Evolutionary conservation across 2,113 vertebrate genomes (phyloP).

Genomic region (Microtus richardsoni): DNA sequence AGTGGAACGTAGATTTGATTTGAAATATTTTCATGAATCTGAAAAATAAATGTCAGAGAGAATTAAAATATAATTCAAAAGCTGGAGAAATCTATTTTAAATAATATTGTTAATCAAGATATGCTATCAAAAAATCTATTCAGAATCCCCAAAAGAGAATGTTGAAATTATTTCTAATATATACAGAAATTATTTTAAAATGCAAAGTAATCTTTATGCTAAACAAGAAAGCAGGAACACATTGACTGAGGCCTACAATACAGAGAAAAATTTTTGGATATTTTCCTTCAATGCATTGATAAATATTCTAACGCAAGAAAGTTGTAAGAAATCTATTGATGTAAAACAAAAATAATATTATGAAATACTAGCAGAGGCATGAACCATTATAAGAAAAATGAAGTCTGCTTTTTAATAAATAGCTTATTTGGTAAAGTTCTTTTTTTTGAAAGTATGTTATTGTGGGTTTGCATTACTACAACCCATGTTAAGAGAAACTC

Average conservation of each 20-base stretch:
- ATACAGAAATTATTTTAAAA: neutral
- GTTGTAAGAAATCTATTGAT: neutral
- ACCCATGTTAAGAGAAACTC: neutral
- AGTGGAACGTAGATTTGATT: neutral
- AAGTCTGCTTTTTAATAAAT: neutral
- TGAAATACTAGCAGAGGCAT: neutral
- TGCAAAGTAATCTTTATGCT: neutral
- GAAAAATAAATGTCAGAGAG: neutral
- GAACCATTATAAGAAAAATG: neutral
- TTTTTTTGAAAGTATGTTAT: neutral
- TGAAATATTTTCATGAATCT: neutral
- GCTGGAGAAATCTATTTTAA: neutral
- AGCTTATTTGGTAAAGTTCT: neutral
- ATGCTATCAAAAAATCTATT: neutral
- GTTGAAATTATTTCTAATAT: neutral
- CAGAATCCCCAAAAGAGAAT: neutral
- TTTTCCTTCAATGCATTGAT: neutral
- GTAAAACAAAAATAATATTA: neutral
- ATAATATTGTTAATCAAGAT: neutral
- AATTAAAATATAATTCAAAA: neutral
- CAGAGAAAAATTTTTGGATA: neutral
- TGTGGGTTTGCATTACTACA: neutral
- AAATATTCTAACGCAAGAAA: neutral
- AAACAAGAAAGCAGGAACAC: neutral
- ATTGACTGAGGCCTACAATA: neutral